Evolutionary conservation across 2,888 invertebrate species (phyloP), one percentile per base, ranked within the genome.

Genomic region (Tachina lurida): DNA sequence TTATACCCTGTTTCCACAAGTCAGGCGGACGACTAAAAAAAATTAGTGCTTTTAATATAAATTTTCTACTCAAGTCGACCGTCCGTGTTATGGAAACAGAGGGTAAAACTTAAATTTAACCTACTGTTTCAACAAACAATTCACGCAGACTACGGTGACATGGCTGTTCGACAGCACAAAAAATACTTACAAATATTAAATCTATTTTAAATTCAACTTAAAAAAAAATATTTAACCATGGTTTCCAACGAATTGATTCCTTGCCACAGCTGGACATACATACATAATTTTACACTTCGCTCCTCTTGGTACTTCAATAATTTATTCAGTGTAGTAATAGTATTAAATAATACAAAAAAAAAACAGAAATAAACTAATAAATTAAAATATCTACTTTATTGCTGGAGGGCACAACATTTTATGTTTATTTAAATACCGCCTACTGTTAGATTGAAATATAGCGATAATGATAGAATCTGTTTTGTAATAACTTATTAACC

Each of bases 351-450:
- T 45, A 63, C 3, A 62, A 79, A 63, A 74, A 74, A 63, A 65
- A 52, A 62, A 49, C 9, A 31, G 2, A 75, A 65, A 56, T 63
- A 63, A 79, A 71, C 39, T 45, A 45, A 71, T 79, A 71, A 79
- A 79, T 71, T 63, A 49, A 74, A 47, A 84, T 71, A 65, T 73
- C 31, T 22, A 76, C 39, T 83, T 79, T 67, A 83, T 73, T 52
- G 76, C 79, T 76, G 52, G 71, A 80, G 73, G 86, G 83, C 76
- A 31, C 31, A 31, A 31, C 31, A 73, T 73, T 83, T 86, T 80
- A 86, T 83, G 86, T 83, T 86, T 83, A 86, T 80, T 86, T 86
- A 83, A 83, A 86, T 83, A 73, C 86, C 83, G 79, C 86, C 86
- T 83, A 86, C 86, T 86, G 86, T 83, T 86, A 62, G 60, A 71